Evolutionary conservation across 2,113 vertebrate genomes (phyloP).

Genomic region (Trematomus loennbergii): DNA sequence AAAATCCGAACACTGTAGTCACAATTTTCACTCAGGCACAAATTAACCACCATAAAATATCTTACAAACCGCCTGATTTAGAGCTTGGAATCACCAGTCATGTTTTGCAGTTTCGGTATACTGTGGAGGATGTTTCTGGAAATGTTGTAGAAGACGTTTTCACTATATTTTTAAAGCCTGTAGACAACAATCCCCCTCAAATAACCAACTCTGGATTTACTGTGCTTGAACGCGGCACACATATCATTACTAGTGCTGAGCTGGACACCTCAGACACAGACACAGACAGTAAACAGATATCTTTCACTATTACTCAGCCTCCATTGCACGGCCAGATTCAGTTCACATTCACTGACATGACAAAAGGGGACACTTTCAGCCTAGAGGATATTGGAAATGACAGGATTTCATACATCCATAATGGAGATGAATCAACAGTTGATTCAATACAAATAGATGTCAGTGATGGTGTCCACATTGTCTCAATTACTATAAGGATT

Average conservation of each 20-base stretch:
- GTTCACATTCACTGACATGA: conserved; percentile 84
- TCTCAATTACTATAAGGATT: conserved; percentile 91
- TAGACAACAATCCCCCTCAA: conserved; percentile 94
- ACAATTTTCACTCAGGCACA: conserved; percentile 94
- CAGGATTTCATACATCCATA: conserved; percentile 88
- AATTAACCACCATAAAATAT: conserved; percentile 96
- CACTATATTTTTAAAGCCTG: conserved; percentile 91
- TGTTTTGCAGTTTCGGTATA: conserved; percentile 91
- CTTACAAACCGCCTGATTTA: conserved; percentile 90
- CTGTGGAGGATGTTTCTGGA: conserved; percentile 90
- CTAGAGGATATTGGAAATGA: conserved; percentile 89
- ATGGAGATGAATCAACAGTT: conserved; percentile 85
- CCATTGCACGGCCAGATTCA: conserved; percentile 88
- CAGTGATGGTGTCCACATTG: conserved; percentile 91
- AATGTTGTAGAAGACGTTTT: conserved; percentile 88
- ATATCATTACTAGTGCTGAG: conserved; percentile 87
- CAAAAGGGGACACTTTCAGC: conserved; percentile 85
- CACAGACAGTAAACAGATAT: conserved; percentile 87
- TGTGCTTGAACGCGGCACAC: conserved; percentile 86
- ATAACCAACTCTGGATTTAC: conserved; percentile 94
- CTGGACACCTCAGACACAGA: conserved; percentile 90
- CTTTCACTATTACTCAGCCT: conserved; percentile 89
- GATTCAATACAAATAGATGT: conserved; percentile 92
- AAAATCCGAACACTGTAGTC: conserved; percentile 87
- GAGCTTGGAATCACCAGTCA: conserved; percentile 92